Evolutionary conservation across 1,140 invertebrate genomes (phyloP), one percentile per base, ranked within the genome.

Genomic region (Bacillus rossius): DNA sequence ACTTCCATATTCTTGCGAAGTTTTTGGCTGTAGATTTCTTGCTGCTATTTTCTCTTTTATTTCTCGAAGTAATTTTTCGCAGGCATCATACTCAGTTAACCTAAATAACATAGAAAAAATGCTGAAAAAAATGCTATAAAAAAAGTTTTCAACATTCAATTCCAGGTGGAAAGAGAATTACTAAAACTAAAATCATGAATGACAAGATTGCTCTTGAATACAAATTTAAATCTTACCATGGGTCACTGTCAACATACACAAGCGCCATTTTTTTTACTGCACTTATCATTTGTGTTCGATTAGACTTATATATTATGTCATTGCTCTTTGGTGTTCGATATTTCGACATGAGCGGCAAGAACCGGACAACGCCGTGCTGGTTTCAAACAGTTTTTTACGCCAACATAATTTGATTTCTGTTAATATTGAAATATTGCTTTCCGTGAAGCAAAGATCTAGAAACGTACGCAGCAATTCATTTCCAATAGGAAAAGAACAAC

Each of bases 41-140:
- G 75, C 59, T 1, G 79, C 79, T 0, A 88, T 57, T 61, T 83
- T 77, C 61, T 81, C 79, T 70, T 84, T 79, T 41, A 87, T 81
- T 60, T 84, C 79, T 55, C 83, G 75, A 58, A 78, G 78, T 2
- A 86, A 64, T 51, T 80, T 80, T 65, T 86, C 82, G 64, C 84
- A 87, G 0, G 81, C 77, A 59, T 86, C 84, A 69, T 85, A 77
- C 64, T 86, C 84, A 0, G 74, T 66, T 3, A 85, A 71, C 85
- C 85, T 86, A 58, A 19, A n/a, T n/a, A n/a, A n/a, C n/a, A n/a
- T n/a, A n/a, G n/a, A n/a, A n/a, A n/a, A n/a, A n/a, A n/a, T n/a
- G n/a, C n/a, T n/a, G n/a, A 61, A 54, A 55, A 67, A 22, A 59
- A 60, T 37, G 10, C 17, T 48, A n/a, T 8, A 49, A 47, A 3